Conservation (phyloP, 1,140 invertebrate genomes). For the Mizuhopecten yessoensis region DNA sequence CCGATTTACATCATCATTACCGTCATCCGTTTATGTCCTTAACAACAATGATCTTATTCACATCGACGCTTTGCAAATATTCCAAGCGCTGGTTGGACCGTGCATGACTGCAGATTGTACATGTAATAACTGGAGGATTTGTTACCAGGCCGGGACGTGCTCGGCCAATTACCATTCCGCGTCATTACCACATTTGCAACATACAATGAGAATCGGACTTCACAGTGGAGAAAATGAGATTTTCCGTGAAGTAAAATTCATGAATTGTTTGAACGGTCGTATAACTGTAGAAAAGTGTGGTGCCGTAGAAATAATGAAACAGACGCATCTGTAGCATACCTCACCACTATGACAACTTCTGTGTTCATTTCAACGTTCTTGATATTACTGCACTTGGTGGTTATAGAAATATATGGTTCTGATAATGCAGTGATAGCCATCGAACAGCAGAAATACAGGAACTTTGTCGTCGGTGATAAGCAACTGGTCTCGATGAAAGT, state of each 20-base stretch:
- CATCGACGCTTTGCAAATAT: neutral
- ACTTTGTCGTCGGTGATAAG: neutral
- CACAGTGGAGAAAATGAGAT: neutral
- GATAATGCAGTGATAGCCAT: neutral
- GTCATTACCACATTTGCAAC: neutral
- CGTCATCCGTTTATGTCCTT: neutral
- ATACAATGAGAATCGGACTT: neutral
- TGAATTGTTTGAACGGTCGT: neutral
- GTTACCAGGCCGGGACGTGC: neutral
- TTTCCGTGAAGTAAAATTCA: neutral
- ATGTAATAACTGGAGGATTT: neutral
- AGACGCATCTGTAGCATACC: neutral
- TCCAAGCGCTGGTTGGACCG: neutral
- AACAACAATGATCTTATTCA: neutral
- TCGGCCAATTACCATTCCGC: neutral
- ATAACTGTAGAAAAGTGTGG: too few species aligned
- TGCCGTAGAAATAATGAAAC: neutral
- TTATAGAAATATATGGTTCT: neutral
- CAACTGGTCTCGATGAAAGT: neutral
- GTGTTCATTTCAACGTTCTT: neutral
- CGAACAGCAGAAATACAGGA: neutral
- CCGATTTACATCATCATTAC: neutral
- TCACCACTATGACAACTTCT: neutral
- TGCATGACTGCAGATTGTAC: neutral
- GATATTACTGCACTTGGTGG: neutral